Percentiles rank a stretch among this genome's conserved stretches.
These are phyloP conservation scores for Catonia carolina DNA, from an alignment of 2,888 invertebrate species.

Conservation along the genomic window DNA sequence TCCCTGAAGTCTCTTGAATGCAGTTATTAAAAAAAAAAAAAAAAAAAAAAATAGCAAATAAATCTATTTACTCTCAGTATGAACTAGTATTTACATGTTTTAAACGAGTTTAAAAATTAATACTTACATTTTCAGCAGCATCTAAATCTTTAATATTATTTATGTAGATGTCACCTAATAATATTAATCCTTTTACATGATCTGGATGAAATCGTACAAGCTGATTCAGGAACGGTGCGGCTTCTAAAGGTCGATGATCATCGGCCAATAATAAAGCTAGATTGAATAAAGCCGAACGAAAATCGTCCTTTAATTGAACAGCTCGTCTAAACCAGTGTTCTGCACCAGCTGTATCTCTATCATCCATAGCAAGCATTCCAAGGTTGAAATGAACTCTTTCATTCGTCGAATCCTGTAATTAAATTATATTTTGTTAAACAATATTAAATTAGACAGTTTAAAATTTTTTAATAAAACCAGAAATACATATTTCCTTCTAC, in stretches of 20 bases:
- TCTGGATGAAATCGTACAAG: constrained; percentile 86
- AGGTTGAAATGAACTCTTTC: constrained; percentile 91
- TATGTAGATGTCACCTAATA: constrained; percentile 92
- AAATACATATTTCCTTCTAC: too few relatives aligned
- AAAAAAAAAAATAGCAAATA: too few relatives aligned
- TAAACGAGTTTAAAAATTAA: too few relatives aligned
- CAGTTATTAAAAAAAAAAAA: too few relatives aligned
- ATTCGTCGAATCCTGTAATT: constrained; percentile 58
- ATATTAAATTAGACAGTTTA: too few relatives aligned
- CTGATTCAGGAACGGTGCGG: constrained; percentile 86
- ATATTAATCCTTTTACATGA: constrained; percentile 88
- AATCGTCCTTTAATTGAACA: constrained; percentile 79
- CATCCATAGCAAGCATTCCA: constrained; percentile 96
- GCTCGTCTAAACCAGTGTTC: constrained; percentile 88
- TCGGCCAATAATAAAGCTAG: constrained; percentile 84
- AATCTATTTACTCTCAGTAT: too few relatives aligned
- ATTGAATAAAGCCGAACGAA: constrained; percentile 91
- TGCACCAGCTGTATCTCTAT: constrained; percentile 78
- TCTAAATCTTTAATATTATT: constrained; percentile 91
- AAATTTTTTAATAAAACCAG: too few relatives aligned
- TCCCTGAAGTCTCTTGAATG: too few relatives aligned
- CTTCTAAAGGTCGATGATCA: constrained; percentile 79
- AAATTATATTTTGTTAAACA: too few relatives aligned
- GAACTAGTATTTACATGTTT: too few relatives aligned
- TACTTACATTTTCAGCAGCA: constrained; percentile 81